Conservation (phyloP, 2,888 invertebrate genomes). For the Rotaria macrura region DNA sequence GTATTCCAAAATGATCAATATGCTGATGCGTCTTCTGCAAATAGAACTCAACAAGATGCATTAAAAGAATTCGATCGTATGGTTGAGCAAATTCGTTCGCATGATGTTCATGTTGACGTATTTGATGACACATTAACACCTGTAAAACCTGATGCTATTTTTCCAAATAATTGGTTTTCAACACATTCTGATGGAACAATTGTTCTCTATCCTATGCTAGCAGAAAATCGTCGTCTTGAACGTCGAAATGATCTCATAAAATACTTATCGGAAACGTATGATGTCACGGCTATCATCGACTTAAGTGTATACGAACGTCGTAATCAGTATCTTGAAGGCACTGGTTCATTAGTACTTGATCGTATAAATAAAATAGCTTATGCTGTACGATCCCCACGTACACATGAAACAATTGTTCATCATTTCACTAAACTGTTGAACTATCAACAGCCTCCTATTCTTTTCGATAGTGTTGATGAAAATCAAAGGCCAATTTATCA, state of each 20-base stretch:
- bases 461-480: not conserved
- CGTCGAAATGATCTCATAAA: not conserved
- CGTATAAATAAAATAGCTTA: not conserved
- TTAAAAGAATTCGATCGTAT: not conserved
- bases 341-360: conserved; percentile 19
- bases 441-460: not conserved
- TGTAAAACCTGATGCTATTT: conserved; percentile 7
- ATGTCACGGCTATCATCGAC: not conserved
- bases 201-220: conserved; percentile 12
- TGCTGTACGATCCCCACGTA: not conserved
- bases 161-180: conserved; percentile 21
- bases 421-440: not conserved
- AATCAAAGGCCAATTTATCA: not conserved
- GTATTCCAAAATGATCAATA: not conserved
- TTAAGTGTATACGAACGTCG: not conserved
- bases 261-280: not conserved
- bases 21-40: not conserved
- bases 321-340: conserved; percentile 11
- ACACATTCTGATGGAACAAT: not conserved
- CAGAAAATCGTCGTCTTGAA: conserved; percentile 8
- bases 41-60: not conserved
- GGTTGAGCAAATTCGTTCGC: not conserved
- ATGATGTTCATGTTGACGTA: not conserved
- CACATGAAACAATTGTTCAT: not conserved
- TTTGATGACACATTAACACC: not conserved